phyloP scores from a whole-genome alignment of 2,113 vertebrate genomes.

The Echinops telfairi region DNA sequence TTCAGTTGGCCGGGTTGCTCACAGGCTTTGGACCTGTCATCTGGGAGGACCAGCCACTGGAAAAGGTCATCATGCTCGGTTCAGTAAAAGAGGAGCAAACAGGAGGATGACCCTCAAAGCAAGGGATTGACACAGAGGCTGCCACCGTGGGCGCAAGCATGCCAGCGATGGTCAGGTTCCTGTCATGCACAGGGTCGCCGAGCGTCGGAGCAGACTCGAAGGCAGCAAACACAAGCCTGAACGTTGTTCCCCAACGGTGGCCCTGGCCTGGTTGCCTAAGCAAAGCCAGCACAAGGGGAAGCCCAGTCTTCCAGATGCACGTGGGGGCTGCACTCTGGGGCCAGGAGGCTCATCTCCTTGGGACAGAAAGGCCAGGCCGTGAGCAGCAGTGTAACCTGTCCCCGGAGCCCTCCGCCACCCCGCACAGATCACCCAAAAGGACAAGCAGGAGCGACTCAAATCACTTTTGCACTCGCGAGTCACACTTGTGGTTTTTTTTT shows the following conservation, averaged over 20 bases:
- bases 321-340: neutral
- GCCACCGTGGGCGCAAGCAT: too few species aligned
- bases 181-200: too few species aligned
- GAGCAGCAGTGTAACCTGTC: neutral
- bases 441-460: neutral
- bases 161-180: too few species aligned
- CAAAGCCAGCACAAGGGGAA: neutral
- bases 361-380: rapidly evolving
- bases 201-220: too few species aligned
- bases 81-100: too few species aligned
- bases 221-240: neutral
- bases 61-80: too few species aligned
- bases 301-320: neutral
- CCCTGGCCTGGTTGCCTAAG: too few species aligned
- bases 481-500: slow-evolving; percentile 43
- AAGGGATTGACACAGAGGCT: too few species aligned
- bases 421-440: slow-evolving; percentile 17
- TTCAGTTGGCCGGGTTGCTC: neutral
- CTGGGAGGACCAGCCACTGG: neutral
- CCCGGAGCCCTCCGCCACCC: neutral
- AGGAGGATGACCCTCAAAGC: too few species aligned
- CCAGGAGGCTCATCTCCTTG: neutral
- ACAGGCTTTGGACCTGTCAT: neutral
- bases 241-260: too few species aligned
- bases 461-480: neutral